Base-by-base conservation (phyloP, 2,797 vertebrate species). In the Buceros bicornis region DNA sequence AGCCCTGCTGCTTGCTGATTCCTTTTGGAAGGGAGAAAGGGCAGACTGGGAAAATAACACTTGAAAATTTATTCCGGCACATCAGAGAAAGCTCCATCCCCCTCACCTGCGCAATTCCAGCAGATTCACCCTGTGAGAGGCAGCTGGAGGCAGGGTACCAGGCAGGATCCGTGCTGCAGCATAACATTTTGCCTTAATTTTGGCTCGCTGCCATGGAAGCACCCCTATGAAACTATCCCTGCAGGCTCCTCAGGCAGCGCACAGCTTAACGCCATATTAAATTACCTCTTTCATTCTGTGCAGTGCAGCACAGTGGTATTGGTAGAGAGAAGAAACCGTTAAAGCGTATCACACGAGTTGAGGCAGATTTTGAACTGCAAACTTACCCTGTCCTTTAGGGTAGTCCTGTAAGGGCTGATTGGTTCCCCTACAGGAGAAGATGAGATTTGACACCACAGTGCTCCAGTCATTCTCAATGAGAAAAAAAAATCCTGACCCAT, bases 261-360 rank as follows among this genome's bases (percentile, higher is more conserved):
- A 33, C 15, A 1, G 91, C 86, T 92, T 84, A 82, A 40, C 76
- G 28, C 86, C 83, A 48, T 95, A 13, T 95, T 94, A 95, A 95
- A 95, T 94, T 81, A 74, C 88, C 74, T 92, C 93, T 74, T 61
- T 74, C 90, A 48, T 87, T 90, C 65, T 77, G 71, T 3, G 2
- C 87, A 72, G 91, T 16, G 1, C 85, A 21, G 73, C 82, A 62
- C 67, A 72, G 87, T 5, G 2, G 60, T 13, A 28, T 6, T 13
- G 78, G 84, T 90, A 87, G 67, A 54, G 26, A 67, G 72, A 51
- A 57, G 88, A 50, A 81, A 57, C 90, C 0, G 6, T 57, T 64
- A 87, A 84, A 82, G 69, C 78, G 7, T 42, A 84, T 58, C 67
- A 62, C 54, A 58, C 0, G 8, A 87, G 64, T 50, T 4, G 11